These are phyloP conservation scores for Sprattus sprattus DNA, from an alignment of 2,113 vertebrate species.

Conservation along the genomic window DNA sequence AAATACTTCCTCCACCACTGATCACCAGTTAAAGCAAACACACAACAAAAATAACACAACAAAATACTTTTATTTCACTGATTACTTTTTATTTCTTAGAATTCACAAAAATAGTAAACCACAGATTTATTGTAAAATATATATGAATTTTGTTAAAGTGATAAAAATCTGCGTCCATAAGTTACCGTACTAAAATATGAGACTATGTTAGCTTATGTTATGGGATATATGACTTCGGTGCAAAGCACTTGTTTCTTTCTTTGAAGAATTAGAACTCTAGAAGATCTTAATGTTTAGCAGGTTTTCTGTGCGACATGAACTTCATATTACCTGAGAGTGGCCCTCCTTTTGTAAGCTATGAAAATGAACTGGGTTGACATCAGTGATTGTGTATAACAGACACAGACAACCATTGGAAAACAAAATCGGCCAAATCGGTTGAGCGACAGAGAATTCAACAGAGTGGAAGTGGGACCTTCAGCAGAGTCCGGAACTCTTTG, in stretches of 20 bases:
- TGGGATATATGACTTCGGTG: slow-evolving; percentile 22
- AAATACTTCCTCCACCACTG: no score
- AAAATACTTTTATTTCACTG: slow-evolving; percentile 20
- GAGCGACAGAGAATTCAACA: background rate
- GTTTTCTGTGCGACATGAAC: slow-evolving; percentile 30
- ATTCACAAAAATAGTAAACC: slow-evolving; percentile 37
- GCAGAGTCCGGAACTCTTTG: background rate
- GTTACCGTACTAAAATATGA: slow-evolving; percentile 36
- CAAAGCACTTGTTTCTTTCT: slow-evolving; percentile 21
- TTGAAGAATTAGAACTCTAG: background rate
- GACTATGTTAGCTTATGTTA: slow-evolving; percentile 40
- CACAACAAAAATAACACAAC: background rate
- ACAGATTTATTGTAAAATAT: slow-evolving; percentile 29
- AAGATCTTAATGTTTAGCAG: background rate
- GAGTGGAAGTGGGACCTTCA: background rate
- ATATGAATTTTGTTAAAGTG: slow-evolving; percentile 35
- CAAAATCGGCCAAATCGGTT: background rate
- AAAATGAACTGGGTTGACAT: background rate
- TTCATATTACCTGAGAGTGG: slow-evolving; percentile 24
- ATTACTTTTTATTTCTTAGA: slow-evolving; percentile 29
- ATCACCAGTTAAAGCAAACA: background rate
- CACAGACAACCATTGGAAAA: background rate
- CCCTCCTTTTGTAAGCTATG: background rate
- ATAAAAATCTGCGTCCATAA: slow-evolving; percentile 31
- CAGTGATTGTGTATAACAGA: background rate